These are phyloP conservation scores for Chloroclysta siterata DNA, from an alignment of 2,888 invertebrate genomes.

Conservation along the genomic window DNA sequence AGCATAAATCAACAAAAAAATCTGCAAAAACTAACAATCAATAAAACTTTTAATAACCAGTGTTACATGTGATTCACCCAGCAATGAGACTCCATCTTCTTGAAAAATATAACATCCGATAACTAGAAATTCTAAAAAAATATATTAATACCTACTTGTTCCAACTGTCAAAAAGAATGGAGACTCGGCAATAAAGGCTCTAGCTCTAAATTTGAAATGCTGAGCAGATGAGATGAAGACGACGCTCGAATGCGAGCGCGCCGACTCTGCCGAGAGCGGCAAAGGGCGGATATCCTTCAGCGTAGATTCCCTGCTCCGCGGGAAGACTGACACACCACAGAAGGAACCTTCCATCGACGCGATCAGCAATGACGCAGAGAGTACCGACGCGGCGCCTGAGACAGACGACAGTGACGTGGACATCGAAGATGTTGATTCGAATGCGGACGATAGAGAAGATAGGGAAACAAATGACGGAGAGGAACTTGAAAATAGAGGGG, in stretches of 20 bases:
- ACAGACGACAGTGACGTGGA: constrained; percentile 81
- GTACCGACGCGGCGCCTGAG: constrained; percentile 67
- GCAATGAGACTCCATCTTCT: constrained; percentile 17
- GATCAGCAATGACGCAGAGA: constrained; percentile 74
- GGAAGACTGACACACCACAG: constrained; percentile 61
- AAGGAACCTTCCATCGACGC: constrained; percentile 64
- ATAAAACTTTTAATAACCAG: not conserved
- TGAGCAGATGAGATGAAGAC: constrained; percentile 82
- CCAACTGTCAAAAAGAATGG: constrained; percentile 34
- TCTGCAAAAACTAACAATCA: not conserved
- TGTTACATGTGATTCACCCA: not conserved
- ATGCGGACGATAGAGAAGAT: constrained; percentile 75
- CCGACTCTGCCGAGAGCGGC: constrained; percentile 78
- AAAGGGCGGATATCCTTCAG: constrained; percentile 90
- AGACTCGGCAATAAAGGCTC: constrained; percentile 38
- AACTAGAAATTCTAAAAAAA: not conserved
- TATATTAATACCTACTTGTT: not conserved
- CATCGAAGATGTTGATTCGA: constrained; percentile 78
- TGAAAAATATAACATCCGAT: constrained; percentile 6
- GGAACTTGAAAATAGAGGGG: constrained; percentile 78
- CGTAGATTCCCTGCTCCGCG: constrained; percentile 87
- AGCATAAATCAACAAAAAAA: constrained; percentile 9
- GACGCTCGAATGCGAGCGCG: constrained; percentile 81
- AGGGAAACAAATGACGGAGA: constrained; percentile 76
- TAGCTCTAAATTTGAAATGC: constrained; percentile 57